phyloP scores from a whole-genome alignment of 2,797 vertebrate species.

The Trematomus bernacchii region DNA sequence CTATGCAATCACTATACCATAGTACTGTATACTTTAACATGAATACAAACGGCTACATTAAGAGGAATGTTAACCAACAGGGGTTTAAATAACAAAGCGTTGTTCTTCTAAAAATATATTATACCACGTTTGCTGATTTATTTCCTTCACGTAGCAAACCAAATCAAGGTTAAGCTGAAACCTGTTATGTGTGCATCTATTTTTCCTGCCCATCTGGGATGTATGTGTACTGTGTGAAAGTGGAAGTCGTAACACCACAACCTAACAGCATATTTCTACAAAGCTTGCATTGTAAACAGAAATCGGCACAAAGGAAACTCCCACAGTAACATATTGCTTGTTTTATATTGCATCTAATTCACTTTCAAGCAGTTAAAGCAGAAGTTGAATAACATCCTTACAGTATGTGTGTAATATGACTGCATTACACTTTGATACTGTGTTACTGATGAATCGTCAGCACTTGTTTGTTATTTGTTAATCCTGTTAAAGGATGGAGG shows the following conservation, averaged over 20 bases:
- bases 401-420: background rate
- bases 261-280: slow-evolving; percentile 18
- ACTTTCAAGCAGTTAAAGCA: background rate
- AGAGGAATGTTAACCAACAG: background rate
- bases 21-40: background rate
- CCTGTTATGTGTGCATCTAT: slow-evolving; percentile 2
- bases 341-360: slow-evolving; percentile 18
- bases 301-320: slow-evolving; percentile 2
- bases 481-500: background rate
- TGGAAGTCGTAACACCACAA: background rate
- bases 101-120: background rate
- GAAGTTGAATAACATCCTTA: background rate
- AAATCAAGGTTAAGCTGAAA: background rate
- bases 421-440: background rate
- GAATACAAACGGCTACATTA: background rate
- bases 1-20: background rate
- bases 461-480: slow-evolving; percentile 4
- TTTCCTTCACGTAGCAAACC: background rate
- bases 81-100: background rate
- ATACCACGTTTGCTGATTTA: background rate
- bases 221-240: background rate
- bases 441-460: slow-evolving; percentile 5
- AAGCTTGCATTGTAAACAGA: slow-evolving; percentile 12
- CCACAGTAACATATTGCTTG: slow-evolving; percentile 6
- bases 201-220: background rate